Base-by-base conservation (phyloP, 2,797 vertebrate genomes). In the Chiroxiphia lanceolata region DNA sequence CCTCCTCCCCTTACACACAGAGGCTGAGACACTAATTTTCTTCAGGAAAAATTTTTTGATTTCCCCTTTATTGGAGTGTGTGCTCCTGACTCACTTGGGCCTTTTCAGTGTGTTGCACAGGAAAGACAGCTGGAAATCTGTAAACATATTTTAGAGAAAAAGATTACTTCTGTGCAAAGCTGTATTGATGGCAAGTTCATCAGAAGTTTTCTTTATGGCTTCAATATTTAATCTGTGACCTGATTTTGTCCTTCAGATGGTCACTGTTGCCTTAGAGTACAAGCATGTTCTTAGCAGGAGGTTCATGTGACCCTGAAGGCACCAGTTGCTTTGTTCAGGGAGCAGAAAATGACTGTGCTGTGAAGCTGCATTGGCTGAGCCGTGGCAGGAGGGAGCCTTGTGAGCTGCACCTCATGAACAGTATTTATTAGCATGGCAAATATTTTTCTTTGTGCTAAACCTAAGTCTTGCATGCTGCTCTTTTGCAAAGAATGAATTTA, bases 401-500 rank as follows among this genome's bases (percentile, higher is more conserved):
- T 67, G 42, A 83, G 63, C 76, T 89, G 77, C 59, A 29, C 86
- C 79, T 93, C 74, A 36, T 27, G 48, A 94, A 25, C 18, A 79
- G 18, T 22, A 22, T 90, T 84, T 85, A 90, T 94, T 84, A 84
- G 38, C 89, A 65, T 16, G 34, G 51, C 26, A 69, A 74, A 4
- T 92, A 67, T 88, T 95, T 92, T 56, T n/a, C 60, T 93, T 89
- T 89, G 67, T 64, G 63, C 88, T 78, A 69, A 93, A 57, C 79
- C 72, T 36, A 44, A 84, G 45, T 61, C 75, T 89, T 83, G 69
- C 17, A 17, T 68, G 65, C 68, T 84, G 42, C 51, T 79, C 61
- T 94, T 94, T n/a, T 54, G 83, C 64, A 65, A 89, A 89, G 77
- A 57, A 93, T 90, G 78, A 67, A 70, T 93, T 88, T 74, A 45